Conservation (phyloP, 1,140 invertebrate species). For the Cyclargus thomasi region DNA sequence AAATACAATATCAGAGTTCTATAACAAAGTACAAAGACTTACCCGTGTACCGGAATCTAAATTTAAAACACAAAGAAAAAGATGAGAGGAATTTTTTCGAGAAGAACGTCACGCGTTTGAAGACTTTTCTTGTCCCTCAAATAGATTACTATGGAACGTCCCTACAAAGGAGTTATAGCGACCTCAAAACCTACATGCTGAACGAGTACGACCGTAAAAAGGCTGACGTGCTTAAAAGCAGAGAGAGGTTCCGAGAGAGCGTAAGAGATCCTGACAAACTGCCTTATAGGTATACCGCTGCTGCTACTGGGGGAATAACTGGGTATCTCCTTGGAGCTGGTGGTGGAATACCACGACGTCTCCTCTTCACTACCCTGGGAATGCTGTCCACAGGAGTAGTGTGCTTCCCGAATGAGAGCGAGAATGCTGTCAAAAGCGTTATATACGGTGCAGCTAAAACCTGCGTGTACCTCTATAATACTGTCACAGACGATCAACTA, state of each 20-base stretch:
- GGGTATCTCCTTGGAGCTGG: conserved; percentile 37
- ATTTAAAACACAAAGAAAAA: conserved; percentile 49
- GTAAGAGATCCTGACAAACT: conserved; percentile 43
- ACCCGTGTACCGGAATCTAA: conserved; percentile 50
- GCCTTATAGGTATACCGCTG: conserved; percentile 30
- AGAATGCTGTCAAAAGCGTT: conserved; percentile 38
- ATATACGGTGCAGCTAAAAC: conserved; percentile 34
- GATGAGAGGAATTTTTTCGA: conserved; percentile 40
- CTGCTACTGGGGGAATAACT: conserved; percentile 28
- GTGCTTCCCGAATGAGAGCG: conserved; percentile 54
- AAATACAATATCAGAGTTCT: conserved; percentile 21
- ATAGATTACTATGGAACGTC: conserved; percentile 32
- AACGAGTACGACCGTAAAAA: conserved; percentile 12
- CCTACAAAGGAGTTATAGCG: conserved; percentile 16
- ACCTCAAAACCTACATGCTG: conserved; percentile 25
- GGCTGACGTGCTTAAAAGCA: conserved; percentile 17
- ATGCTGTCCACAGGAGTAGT: conserved; percentile 39
- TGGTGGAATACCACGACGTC: conserved; percentile 33
- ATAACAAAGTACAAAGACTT: conserved; percentile 48
- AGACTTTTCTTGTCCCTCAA: conserved; percentile 38
- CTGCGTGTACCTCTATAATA: conserved; percentile 39
- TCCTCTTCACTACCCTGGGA: conserved; percentile 40
- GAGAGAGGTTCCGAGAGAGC: conserved; percentile 31
- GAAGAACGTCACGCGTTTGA: conserved; percentile 37
- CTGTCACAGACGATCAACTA: not conserved